Base-by-base conservation (phyloP, 1,140 invertebrate genomes). In the Lordiphosa clarofinis region DNA sequence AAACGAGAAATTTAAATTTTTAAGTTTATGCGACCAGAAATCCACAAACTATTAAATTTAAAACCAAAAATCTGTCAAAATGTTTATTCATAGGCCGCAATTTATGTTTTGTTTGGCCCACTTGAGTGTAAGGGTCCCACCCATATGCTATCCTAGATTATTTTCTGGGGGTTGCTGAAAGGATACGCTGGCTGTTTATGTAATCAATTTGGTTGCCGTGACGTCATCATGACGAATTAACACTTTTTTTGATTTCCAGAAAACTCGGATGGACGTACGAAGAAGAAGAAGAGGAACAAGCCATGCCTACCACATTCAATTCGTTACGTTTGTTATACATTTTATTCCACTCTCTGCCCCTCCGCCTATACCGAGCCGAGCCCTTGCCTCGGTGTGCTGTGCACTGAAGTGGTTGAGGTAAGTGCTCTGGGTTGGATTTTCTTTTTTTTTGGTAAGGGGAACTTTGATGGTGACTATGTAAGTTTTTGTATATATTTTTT, bases 221-320 rank as follows among this genome's bases (percentile, higher is more conserved):
- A 78, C 74, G 74, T 78, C 74, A 78, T 78, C 74, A 62, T 78
- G 74, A 69, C 73, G 73, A 78, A 78, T 78, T 76, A 59, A 58
- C 58, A 75, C 48, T 76, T 75, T 66, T 64, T 44, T 24, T 67
- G 66, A 58, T 43, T 54, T 54, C 35, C 38, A 54, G 24, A 28
- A 28, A 28, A 28, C 11, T 40, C 31, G 11, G 43, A 35, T 40
- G 40, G 65, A 49, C 68, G 52, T 57, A 47, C 44, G 9, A 21
- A 33, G 46, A 13, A 24, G 21, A 24, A 24, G 21, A 24, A 28
- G 24, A 28, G 24, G 24, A 28, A 28, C 24, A 35, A 42, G 55
- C 44, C 56, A 64, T 53, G 61, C 57, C 61, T 36, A 54, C 47
- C 47, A 47, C 56, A 69, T 68, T 69, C 66, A 60, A 70, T 71